These are phyloP conservation scores for Drosophila cognata DNA, from an alignment of 2,888 invertebrate species.

Conservation along the genomic window DNA sequence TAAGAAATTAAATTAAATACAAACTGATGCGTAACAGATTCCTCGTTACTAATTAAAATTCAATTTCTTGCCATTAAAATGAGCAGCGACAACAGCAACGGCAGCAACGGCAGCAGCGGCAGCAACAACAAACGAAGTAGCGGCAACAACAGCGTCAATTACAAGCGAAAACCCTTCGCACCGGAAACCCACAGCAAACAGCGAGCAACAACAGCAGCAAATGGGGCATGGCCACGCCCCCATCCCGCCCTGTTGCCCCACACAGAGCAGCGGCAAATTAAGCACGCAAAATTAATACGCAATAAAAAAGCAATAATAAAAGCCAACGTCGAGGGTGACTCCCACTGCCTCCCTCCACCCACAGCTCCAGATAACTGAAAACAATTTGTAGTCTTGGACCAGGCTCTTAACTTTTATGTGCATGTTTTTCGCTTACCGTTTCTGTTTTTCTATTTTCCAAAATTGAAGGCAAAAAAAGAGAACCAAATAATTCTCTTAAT, in stretches of 20 bases:
- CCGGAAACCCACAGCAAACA: slow-evolving; percentile 44
- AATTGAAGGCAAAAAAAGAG: slow-evolving; percentile 34
- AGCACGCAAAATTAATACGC: slow-evolving; percentile 81
- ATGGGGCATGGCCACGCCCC: slow-evolving; percentile 50
- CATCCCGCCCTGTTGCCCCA: not conserved
- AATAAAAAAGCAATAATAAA: slow-evolving; percentile 80
- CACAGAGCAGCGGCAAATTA: slow-evolving; percentile 64
- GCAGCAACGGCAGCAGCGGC: slow-evolving; percentile 14
- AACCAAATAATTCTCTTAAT: slow-evolving; percentile 71
- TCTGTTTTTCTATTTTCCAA: slow-evolving; percentile 36
- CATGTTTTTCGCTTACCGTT: slow-evolving; percentile 9
- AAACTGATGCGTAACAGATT: slow-evolving; percentile 81
- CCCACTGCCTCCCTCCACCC: not conserved
- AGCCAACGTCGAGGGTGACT: slow-evolving; percentile 43
- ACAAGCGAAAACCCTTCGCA: slow-evolving; percentile 69
- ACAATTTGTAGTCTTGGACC: slow-evolving; percentile 64
- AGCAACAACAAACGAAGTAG: slow-evolving; percentile 15
- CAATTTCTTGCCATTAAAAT: slow-evolving; percentile 81
- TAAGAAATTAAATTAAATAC: slow-evolving; percentile 82
- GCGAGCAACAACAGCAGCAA: slow-evolving; percentile 28
- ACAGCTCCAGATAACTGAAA: slow-evolving; percentile 58
- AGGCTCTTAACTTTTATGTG: slow-evolving; percentile 48
- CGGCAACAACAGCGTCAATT: slow-evolving; percentile 66
- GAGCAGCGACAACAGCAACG: slow-evolving; percentile 44
- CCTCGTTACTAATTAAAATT: slow-evolving; percentile 81